Conservation (phyloP, 2,888 invertebrate genomes). For the Argyresthia albistria region DNA sequence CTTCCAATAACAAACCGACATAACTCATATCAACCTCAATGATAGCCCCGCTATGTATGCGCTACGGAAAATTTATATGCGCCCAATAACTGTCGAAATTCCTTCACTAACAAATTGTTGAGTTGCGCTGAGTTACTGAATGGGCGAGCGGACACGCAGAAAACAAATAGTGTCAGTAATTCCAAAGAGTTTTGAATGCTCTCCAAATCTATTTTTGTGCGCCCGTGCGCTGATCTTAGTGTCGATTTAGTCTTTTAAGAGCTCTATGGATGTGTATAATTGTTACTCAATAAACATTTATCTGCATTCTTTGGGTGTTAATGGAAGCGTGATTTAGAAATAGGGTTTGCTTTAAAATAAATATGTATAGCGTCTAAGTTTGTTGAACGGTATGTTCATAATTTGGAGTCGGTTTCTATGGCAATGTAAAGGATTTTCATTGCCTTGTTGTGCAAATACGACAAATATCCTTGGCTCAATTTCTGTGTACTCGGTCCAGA, state of each 20-base stretch:
- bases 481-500: too few species aligned
- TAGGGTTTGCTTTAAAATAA: too few species aligned
- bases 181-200: constrained; percentile 69
- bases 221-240: constrained; percentile 52
- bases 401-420: too few species aligned
- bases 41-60: neutral
- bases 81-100: constrained; percentile 54
- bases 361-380: too few species aligned
- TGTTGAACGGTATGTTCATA: too few species aligned
- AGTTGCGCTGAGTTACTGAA: constrained; percentile 63
- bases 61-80: constrained; percentile 33
- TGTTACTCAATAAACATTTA: neutral
- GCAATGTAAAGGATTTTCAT: neutral
- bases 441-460: neutral
- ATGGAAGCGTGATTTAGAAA: too few species aligned
- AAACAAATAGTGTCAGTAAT: constrained; percentile 65
- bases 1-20: constrained; percentile 1
- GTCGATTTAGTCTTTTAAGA: constrained; percentile 36
- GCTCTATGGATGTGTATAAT: constrained; percentile 6
- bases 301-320: neutral
- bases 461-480: neutral
- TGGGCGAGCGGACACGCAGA: constrained; percentile 32
- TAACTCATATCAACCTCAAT: constrained; percentile 4
- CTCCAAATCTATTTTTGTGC: constrained; percentile 66
- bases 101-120: constrained; percentile 49